Base-by-base conservation (phyloP, 2,113 vertebrate species). In the Corvus moneduloides region DNA sequence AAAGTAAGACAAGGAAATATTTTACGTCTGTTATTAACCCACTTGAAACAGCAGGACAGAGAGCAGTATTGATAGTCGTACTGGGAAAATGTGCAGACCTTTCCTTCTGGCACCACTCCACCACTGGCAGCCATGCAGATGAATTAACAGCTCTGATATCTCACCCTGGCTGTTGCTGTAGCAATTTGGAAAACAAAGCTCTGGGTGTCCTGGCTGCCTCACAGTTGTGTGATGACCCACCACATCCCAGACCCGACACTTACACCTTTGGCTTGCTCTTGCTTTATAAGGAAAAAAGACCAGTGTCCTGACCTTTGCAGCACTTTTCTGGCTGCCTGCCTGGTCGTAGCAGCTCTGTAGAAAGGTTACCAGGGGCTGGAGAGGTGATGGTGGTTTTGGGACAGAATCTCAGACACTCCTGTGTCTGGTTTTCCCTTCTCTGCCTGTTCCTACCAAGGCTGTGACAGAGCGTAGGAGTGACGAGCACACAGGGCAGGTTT, bases 101-200 rank as follows among this genome's bases (percentile, higher is more conserved):
- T 91, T 95, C 69, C 54, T 84, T 71, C 93, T 91, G 94, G 91
- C 87, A 92, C 54, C 67, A n/a, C 49, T 91, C 80, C 74, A 84
- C 35, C 1, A 0, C 22, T 82, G 89, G 73, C 80, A 94, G 77
- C 49, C 77, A 49, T 43, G 51, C 77, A 78, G 69, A 84, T 78
- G 69, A 87, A 89, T 96, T 77, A 77, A 86, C 3, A 2, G 80
- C 81, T 81, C 52, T 1, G 0, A 44, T 90, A 87, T 92, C 94
- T 84, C 94, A 84, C 84, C 69, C 78, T 5, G 22, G 51, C 64
- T 7, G 3, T 75, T 82, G 84, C 89, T 84, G 77, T 82, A 82
- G 84, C 5, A 1, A 84, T 81, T 55, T 6, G 3, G 71, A 87
- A 89, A 84, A 89, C 81, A 95, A 92, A 94, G 44, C 71, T 91